A percentile compares a stretch with the other conserved stretches of the same genome.
phyloP scores from a whole-genome alignment of 2,888 invertebrate species.

The Sinopyrophorus schimmeli region DNA sequence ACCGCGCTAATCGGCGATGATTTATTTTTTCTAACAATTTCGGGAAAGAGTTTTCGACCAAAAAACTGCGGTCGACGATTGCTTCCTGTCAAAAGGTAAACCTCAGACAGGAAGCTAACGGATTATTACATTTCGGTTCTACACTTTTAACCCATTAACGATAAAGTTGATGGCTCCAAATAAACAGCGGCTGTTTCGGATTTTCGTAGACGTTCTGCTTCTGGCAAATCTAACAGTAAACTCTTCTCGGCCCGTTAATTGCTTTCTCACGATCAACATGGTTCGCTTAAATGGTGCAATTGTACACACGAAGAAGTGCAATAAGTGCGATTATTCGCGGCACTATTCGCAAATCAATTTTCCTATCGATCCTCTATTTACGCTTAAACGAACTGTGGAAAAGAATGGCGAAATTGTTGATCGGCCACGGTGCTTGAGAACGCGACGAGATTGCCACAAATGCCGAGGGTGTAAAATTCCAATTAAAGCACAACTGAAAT shows the following conservation, averaged over 20 bases:
- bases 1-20: conserved; percentile 4
- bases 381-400: too few species aligned
- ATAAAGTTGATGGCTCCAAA: conserved; percentile 6
- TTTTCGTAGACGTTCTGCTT: conserved; percentile 7
- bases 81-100: conserved; percentile 2
- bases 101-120: conserved; percentile 3
- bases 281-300: conserved; percentile 17
- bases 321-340: conserved; percentile 12
- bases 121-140: not conserved
- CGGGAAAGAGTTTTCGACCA: too few species aligned
- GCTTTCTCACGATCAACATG: conserved; percentile 23
- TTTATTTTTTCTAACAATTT: too few species aligned
- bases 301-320: conserved; percentile 18
- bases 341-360: conserved; percentile 4
- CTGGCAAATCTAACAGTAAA: conserved; percentile 22
- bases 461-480: too few species aligned
- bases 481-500: too few species aligned
- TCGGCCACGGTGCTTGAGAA: too few species aligned
- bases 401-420: too few species aligned
- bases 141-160: conserved; percentile 6
- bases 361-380: not conserved
- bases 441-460: too few species aligned
- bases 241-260: conserved; percentile 18
- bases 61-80: too few species aligned
- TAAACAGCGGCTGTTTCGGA: conserved; percentile 5